phyloP scores from a whole-genome alignment of 2,113 vertebrate species.

The Martes martes region DNA sequence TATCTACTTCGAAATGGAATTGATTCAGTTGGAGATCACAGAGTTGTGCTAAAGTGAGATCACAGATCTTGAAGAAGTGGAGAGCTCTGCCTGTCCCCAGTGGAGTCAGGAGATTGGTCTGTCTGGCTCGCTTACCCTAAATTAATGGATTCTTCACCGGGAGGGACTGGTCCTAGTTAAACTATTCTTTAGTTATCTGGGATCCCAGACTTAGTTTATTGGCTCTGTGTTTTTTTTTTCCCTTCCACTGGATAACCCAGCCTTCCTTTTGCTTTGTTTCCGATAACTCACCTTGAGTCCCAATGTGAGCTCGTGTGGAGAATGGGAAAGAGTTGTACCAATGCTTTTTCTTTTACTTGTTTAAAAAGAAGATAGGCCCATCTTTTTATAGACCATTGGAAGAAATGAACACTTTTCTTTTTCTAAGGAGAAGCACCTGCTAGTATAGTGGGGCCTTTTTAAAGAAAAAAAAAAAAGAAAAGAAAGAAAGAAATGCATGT shows the following conservation, averaged over 20 bases:
- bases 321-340: background rate
- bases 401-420: constrained; percentile 12
- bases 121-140: background rate
- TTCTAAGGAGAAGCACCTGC: background rate
- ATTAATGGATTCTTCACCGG: background rate
- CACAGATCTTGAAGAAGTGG: background rate
- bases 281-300: background rate
- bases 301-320: background rate
- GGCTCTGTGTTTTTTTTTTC: background rate
- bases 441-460: background rate
- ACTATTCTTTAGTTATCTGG: background rate
- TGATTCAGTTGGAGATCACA: background rate
- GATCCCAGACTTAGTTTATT: background rate
- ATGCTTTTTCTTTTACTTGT: background rate
- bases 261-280: background rate
- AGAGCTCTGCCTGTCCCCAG: background rate
- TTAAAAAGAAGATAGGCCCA: background rate
- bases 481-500: background rate
- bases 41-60: background rate
- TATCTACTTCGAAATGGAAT: background rate
- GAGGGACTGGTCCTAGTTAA: background rate
- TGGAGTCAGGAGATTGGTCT: background rate
- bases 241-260: background rate
- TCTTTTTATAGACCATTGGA: background rate
- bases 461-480: background rate